These are phyloP conservation scores for Chionoecetes opilio DNA, from an alignment of 1,140 invertebrate genomes.

Conservation along the genomic window DNA sequence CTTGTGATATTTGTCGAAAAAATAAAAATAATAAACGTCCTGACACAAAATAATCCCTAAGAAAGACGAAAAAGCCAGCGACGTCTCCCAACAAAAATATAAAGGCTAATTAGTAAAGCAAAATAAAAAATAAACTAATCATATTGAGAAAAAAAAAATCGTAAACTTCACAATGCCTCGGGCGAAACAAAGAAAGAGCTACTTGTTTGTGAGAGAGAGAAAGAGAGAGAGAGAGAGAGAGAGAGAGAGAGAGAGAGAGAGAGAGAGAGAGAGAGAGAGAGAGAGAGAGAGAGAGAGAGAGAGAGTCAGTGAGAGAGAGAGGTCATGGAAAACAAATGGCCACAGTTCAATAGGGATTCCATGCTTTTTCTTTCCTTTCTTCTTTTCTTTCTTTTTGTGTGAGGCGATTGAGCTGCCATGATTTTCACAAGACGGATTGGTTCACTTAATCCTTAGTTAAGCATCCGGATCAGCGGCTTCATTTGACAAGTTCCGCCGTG, in stretches of 20 bases:
- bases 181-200: background rate
- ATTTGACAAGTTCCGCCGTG: background rate
- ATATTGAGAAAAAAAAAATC: background rate
- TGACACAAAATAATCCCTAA: background rate
- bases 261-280: background rate
- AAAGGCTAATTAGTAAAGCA: background rate
- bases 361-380: background rate
- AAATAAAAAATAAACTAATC: background rate
- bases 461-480: background rate
- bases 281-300: background rate
- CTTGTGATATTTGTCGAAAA: no score
- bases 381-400: background rate
- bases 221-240: no score
- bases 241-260: background rate
- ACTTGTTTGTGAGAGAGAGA: no score
- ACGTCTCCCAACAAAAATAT: background rate
- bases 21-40: no score
- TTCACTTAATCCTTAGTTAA: background rate
- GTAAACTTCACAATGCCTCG: background rate
- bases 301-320: background rate
- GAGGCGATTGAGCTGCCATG: background rate
- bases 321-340: constrained; percentile 6
- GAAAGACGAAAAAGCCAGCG: background rate
- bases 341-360: constrained; percentile 3
- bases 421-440: background rate